Conservation (phyloP, 2,113 vertebrate genomes). For the Neopipo cinnamomea region DNA sequence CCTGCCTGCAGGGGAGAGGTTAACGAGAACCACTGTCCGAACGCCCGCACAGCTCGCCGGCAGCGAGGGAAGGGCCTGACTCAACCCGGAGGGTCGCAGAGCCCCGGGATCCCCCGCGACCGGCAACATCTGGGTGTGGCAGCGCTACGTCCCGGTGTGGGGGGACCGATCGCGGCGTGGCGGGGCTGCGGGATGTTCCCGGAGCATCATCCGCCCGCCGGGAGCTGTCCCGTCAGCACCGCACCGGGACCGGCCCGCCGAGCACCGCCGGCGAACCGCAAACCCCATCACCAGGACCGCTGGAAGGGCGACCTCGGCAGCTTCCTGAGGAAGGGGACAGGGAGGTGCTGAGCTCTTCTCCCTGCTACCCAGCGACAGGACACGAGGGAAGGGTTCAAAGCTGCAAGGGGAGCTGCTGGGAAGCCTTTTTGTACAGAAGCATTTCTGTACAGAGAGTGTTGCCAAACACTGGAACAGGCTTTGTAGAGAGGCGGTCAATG, state of each 20-base stretch:
- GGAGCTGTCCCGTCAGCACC: slow-evolving; percentile 57
- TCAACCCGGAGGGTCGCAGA: neutral
- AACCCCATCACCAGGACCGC: neutral
- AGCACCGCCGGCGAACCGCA: neutral
- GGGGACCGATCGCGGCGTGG: neutral
- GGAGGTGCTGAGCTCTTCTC: neutral
- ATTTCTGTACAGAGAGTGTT: neutral
- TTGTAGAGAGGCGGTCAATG: neutral
- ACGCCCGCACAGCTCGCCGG: neutral
- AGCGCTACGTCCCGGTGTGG: fast-evolving
- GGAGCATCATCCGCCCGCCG: neutral
- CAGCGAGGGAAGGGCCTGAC: neutral
- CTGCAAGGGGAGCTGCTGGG: neutral
- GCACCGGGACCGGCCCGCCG: neutral
- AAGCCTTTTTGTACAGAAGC: neutral
- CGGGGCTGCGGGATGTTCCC: neutral
- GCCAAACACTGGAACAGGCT: neutral
- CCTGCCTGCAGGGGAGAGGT: neutral
- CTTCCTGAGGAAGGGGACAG: neutral
- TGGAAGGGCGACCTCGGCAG: fast-evolving
- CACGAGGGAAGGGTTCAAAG: fast-evolving
- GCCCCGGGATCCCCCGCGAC: neutral
- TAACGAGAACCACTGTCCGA: neutral
- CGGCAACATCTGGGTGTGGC: neutral
- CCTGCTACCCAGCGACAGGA: neutral